Evolutionary conservation across 1,140 invertebrate species (phyloP).

Genomic region (Reticulitermes speratus): DNA sequence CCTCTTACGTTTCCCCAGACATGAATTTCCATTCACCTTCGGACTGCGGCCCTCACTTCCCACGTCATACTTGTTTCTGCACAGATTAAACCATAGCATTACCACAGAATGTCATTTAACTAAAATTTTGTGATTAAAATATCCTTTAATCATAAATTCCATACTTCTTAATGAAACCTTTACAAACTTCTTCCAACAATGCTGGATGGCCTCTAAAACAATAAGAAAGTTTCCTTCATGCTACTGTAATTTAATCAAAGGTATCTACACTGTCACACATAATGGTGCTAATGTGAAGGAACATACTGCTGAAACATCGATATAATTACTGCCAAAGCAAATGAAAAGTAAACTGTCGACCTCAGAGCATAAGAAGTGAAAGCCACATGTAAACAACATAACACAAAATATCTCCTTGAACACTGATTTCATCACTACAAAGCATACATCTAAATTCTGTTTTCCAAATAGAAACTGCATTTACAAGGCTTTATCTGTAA

Average conservation of each 20-base stretch:
- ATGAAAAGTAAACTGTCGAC: too few relatives aligned
- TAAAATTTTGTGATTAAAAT: neutral
- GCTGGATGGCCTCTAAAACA: neutral
- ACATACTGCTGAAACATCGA: too few relatives aligned
- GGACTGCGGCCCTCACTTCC: neutral
- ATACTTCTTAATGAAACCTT: neutral
- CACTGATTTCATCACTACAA: too few relatives aligned
- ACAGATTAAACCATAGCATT: neutral
- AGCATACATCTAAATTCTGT: too few relatives aligned
- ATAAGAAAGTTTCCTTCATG: neutral
- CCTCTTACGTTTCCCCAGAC: constrained; percentile 26
- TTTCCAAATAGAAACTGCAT: too few relatives aligned
- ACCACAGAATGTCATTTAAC: neutral
- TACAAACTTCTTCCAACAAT: neutral
- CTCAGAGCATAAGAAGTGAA: too few relatives aligned
- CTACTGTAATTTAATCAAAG: neutral
- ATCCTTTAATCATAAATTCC: neutral
- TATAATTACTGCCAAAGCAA: too few relatives aligned
- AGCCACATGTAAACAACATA: too few relatives aligned
- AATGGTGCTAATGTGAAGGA: too few relatives aligned
- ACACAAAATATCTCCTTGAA: too few relatives aligned
- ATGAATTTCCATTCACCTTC: neutral
- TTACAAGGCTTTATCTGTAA: too few relatives aligned
- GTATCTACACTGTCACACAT: too few relatives aligned
- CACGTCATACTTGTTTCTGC: neutral